Evolutionary conservation across 2,113 vertebrate genomes (phyloP).

Genomic region (Lipophrys pholis): DNA sequence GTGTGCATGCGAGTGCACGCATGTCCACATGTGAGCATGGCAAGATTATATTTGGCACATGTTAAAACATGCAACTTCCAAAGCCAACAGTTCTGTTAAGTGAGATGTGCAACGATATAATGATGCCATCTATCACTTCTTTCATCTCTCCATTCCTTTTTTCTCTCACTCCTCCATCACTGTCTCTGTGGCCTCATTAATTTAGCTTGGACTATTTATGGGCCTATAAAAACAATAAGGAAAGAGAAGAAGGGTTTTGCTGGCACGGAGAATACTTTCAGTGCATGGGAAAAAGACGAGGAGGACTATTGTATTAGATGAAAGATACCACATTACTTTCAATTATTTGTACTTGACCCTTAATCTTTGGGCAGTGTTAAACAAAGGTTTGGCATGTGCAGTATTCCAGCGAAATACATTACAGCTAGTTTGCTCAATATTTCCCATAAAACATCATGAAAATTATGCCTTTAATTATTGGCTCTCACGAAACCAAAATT

Average conservation of each 20-base stretch:
- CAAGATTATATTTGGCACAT: conserved; percentile 48
- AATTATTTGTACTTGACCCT: conserved; percentile 72
- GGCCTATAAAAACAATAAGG: conserved; percentile 75
- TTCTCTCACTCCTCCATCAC: conserved; percentile 70
- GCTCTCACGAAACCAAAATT: not conserved
- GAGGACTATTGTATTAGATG: conserved; percentile 54
- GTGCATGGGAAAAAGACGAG: conserved; percentile 63
- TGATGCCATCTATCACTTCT: conserved; percentile 82
- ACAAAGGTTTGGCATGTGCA: conserved; percentile 73
- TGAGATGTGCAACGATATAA: conserved; percentile 79
- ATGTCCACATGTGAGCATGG: conserved; percentile 42
- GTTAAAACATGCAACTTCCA: conserved; percentile 67
- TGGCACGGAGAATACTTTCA: conserved; percentile 55
- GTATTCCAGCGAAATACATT: conserved; percentile 40
- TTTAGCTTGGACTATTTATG: conserved; percentile 77
- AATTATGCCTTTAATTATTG: not conserved
- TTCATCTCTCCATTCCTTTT: conserved; percentile 73
- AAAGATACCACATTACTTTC: conserved; percentile 58
- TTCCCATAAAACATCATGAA: conserved; percentile 7
- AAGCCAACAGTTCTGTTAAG: conserved; percentile 78
- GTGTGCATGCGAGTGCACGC: conserved; percentile 37
- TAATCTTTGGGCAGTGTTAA: conserved; percentile 70
- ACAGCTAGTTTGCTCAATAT: conserved; percentile 14
- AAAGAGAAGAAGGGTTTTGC: conserved; percentile 63
- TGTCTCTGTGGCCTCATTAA: conserved; percentile 76